Evolutionary conservation across 2,888 invertebrate genomes (phyloP).

Genomic region (Troilus luridus): DNA sequence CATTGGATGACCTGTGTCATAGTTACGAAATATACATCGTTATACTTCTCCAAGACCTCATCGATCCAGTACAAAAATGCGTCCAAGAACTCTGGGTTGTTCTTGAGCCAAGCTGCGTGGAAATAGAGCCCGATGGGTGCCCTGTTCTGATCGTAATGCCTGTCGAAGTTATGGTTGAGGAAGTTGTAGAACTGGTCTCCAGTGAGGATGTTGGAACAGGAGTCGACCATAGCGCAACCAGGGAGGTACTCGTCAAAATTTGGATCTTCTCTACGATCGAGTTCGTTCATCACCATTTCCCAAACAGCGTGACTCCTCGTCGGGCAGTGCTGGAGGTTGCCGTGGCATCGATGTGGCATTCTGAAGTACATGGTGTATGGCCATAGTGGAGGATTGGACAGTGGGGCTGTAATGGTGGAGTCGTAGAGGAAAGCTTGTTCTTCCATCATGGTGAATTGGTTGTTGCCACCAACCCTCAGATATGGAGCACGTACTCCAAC

Average conservation of each 20-base stretch:
- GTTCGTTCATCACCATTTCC: constrained; percentile 97
- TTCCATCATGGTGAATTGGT: constrained; percentile 98
- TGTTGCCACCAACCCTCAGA: constrained; percentile 92
- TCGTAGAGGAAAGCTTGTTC: constrained; percentile 96
- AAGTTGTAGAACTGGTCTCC: constrained; percentile 96
- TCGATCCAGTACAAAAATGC: constrained; percentile 95
- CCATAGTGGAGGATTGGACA: constrained; percentile 94
- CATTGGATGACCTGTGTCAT: constrained; percentile 98
- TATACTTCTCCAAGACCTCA: constrained; percentile 86
- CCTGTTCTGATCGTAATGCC: constrained; percentile 91
- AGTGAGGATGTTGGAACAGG: constrained; percentile 91
- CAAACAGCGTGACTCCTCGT: constrained; percentile 94
- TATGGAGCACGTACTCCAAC: constrained; percentile 93
- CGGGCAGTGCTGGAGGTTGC: constrained; percentile 91
- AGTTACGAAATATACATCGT: constrained; percentile 93
- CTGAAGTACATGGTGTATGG: constrained; percentile 98
- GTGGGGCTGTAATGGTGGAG: constrained; percentile 92
- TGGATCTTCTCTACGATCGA: constrained; percentile 92
- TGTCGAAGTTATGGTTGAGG: constrained; percentile 92
- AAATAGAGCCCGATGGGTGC: constrained; percentile 92
- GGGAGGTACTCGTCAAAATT: constrained; percentile 90
- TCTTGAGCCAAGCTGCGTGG: constrained; percentile 94
- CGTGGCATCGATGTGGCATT: constrained; percentile 95
- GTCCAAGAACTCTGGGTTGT: constrained; percentile 92
- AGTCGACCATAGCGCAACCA: constrained; percentile 95